These are phyloP conservation scores for Pseudochirops corinnae DNA, from an alignment of 2,797 vertebrate genomes.

Conservation along the genomic window DNA sequence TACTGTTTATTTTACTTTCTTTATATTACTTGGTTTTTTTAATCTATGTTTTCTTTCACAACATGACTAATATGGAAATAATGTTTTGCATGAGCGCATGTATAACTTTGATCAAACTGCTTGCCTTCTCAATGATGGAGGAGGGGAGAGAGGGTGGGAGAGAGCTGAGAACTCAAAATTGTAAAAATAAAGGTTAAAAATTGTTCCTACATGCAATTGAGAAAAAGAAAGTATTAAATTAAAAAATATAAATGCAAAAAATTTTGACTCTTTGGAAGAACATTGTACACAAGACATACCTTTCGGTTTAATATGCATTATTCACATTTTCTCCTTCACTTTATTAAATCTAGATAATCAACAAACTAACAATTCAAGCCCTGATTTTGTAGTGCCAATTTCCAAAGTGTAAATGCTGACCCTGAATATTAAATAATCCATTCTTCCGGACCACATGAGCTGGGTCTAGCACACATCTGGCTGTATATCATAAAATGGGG, in stretches of 20 bases:
- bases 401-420: neutral
- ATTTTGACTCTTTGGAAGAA: neutral
- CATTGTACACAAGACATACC: neutral
- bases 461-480: neutral
- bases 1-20: neutral
- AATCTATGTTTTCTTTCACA: neutral
- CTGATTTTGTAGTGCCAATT: neutral
- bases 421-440: neutral
- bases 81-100: neutral
- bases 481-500: neutral
- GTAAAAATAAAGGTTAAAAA: neutral
- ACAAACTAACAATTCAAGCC: neutral
- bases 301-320: neutral
- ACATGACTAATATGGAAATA: neutral
- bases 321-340: neutral
- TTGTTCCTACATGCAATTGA: neutral
- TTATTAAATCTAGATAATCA: neutral
- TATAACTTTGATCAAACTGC: neutral
- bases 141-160: neutral
- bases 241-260: neutral
- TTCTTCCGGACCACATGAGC: neutral
- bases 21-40: neutral
- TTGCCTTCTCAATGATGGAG: neutral
- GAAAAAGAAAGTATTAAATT: neutral
- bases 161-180: neutral